Evolutionary conservation across 2,113 vertebrate genomes (phyloP).

Genomic region (Paedocypris sp.): DNA sequence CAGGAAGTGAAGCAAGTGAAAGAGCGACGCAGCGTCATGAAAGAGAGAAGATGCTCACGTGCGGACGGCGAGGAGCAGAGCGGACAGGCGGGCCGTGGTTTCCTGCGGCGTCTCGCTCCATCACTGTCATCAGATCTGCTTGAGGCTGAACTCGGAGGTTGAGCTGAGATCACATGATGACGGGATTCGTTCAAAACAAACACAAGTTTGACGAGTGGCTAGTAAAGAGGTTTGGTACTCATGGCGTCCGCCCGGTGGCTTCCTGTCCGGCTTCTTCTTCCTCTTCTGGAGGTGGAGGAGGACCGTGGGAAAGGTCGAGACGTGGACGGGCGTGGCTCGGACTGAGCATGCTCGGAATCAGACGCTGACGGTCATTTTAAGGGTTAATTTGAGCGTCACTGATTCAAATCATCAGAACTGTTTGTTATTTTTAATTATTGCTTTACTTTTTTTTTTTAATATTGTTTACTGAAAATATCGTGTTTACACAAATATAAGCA

Average conservation of each 20-base stretch:
- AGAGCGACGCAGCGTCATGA: not conserved
- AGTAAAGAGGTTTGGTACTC: constrained; percentile 47
- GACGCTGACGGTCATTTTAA: constrained; percentile 13
- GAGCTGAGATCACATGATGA: not conserved
- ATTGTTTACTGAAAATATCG: too few relatives aligned
- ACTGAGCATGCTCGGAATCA: constrained; percentile 25
- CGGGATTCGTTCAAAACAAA: too few relatives aligned
- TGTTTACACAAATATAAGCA: too few relatives aligned
- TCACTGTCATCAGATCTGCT: constrained; percentile 4
- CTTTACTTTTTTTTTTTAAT: too few relatives aligned
- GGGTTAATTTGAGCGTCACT: not conserved
- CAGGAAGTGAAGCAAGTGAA: not conserved
- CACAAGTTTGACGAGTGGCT: not conserved
- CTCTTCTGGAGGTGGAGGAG: not conserved
- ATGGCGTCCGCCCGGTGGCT: constrained; percentile 42
- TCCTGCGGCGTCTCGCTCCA: constrained; percentile 21
- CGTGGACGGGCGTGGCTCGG: not conserved
- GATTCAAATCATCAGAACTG: not conserved
- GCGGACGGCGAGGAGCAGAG: constrained; percentile 25
- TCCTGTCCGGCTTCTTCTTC: not conserved
- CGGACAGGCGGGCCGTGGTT: constrained; percentile 25
- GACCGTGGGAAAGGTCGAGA: constrained; percentile 42
- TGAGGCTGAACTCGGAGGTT: not conserved
- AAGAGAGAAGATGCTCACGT: constrained; percentile 32
- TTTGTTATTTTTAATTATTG: too few relatives aligned